A percentile compares a stretch with the other conserved stretches of the same genome.
Conservation (phyloP, 2,888 invertebrate species). For the Ormia ochracea region DNA sequence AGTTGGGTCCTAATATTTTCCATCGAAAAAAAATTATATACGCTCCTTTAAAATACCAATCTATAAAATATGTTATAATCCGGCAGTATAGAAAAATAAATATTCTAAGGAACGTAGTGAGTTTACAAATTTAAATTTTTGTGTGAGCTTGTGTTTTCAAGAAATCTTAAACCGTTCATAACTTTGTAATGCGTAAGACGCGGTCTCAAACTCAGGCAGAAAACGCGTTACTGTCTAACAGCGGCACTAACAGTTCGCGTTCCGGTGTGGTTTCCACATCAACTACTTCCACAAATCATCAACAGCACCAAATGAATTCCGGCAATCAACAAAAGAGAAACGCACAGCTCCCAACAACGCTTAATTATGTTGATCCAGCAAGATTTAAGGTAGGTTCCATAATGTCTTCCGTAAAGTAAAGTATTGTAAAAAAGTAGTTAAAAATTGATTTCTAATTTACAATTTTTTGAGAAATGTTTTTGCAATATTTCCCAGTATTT, state of each 20-base stretch:
- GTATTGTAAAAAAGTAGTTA: not conserved
- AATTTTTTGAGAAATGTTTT: not conserved
- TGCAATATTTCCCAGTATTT: constrained; percentile 40
- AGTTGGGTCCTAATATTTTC: constrained; percentile 26
- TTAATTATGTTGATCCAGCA: constrained; percentile 51
- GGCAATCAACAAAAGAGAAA: constrained; percentile 52
- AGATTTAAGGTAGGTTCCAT: constrained; percentile 62
- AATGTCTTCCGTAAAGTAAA: not conserved
- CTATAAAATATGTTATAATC: not conserved
- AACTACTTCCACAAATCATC: constrained; percentile 26
- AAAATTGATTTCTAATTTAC: not conserved
- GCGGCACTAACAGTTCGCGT: constrained; percentile 47
- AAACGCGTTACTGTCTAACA: constrained; percentile 68
- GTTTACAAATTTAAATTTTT: constrained; percentile 18
- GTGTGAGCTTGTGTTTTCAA: constrained; percentile 33
- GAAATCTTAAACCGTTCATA: not conserved
- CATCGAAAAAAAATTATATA: constrained; percentile 15
- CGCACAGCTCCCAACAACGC: constrained; percentile 27
- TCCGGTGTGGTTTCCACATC: constrained; percentile 48
- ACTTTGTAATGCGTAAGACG: constrained; percentile 75
- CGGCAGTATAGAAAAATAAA: not conserved
- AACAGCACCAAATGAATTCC: constrained; percentile 47
- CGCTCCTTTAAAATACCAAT: not conserved
- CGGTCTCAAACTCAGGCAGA: constrained; percentile 76
- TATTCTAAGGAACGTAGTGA: not conserved